These are phyloP conservation scores for Drosophila paulistorum DNA, from an alignment of 1,140 invertebrate species.

Conservation along the genomic window DNA sequence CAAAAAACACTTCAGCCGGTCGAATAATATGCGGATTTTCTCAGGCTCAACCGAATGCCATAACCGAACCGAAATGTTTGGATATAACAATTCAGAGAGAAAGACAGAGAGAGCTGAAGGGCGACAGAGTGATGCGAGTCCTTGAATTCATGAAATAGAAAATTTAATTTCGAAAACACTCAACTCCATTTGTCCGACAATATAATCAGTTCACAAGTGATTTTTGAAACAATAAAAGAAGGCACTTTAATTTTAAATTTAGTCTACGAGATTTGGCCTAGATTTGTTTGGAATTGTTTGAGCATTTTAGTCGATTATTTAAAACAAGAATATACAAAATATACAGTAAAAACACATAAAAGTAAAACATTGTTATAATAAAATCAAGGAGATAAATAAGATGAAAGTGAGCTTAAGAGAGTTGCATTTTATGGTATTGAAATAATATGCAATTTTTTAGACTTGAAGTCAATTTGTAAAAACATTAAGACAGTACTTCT, in stretches of 20 bases:
- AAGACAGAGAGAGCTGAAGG: not conserved
- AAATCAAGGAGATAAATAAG: too few relatives aligned
- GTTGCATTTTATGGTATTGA: too few relatives aligned
- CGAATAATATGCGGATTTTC: conserved; percentile 44
- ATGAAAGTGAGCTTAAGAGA: too few relatives aligned
- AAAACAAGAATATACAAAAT: too few relatives aligned
- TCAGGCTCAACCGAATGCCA: conserved; percentile 2
- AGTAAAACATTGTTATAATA: too few relatives aligned
- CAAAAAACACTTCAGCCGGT: conserved; percentile 70
- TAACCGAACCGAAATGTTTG: not conserved
- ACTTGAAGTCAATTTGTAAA: too few relatives aligned
- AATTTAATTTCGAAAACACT: not conserved
- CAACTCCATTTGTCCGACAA: not conserved
- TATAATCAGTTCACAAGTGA: not conserved
- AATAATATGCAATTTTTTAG: too few relatives aligned
- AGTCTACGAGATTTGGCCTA: too few relatives aligned
- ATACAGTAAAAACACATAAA: too few relatives aligned
- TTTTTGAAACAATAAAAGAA: not conserved
- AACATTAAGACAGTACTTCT: too few relatives aligned
- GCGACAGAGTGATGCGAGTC: not conserved
- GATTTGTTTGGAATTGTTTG: too few relatives aligned
- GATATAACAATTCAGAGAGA: not conserved
- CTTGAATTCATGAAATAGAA: not conserved
- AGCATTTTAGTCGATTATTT: too few relatives aligned
- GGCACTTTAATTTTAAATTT: not conserved